A percentile compares a stretch with the other conserved stretches of the same genome.
phyloP scores from a whole-genome alignment of 2,797 vertebrate species.

The Gadopsis marmoratus region DNA sequence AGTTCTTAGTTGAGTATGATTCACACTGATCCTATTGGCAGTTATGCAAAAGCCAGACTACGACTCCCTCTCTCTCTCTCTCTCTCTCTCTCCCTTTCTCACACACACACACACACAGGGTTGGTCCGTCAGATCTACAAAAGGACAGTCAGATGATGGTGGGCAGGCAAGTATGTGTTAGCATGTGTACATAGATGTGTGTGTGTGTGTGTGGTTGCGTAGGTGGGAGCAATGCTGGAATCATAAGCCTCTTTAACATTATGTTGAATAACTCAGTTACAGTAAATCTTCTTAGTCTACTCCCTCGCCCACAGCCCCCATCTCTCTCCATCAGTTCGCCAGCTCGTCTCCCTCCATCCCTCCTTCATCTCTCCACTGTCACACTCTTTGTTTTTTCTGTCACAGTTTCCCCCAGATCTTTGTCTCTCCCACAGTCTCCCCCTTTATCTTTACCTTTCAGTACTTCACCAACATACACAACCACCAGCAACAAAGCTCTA shows the following conservation, averaged over 20 bases:
- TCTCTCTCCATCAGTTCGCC: slow-evolving; percentile 27
- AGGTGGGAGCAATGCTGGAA: slow-evolving; percentile 85
- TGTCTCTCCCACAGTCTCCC: neutral
- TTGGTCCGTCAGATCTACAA: neutral
- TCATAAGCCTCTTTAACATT: slow-evolving; percentile 94
- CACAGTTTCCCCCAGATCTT: neutral
- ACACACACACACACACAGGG: neutral
- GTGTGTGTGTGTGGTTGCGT: slow-evolving; percentile 30
- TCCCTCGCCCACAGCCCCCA: slow-evolving; percentile 31
- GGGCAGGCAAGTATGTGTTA: neutral
- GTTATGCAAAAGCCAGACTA: slow-evolving; percentile 33
- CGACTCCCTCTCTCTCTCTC: no score
- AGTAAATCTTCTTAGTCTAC: slow-evolving; percentile 89
- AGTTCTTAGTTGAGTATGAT: slow-evolving; percentile 90
- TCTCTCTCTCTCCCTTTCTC: no score
- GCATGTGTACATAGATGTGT: neutral
- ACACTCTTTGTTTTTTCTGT: neutral
- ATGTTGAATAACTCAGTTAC: slow-evolving; percentile 93
- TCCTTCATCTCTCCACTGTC: slow-evolving; percentile 3
- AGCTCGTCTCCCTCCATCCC: slow-evolving; percentile 14
- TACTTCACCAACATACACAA: slow-evolving; percentile 28
- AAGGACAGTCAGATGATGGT: neutral
- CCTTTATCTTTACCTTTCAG: neutral
- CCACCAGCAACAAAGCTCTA: slow-evolving; percentile 80
- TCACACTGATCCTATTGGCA: slow-evolving; percentile 90